Evolutionary conservation across 2,113 vertebrate genomes (phyloP).

Genomic region (Phylloscopus trochiloides): DNA sequence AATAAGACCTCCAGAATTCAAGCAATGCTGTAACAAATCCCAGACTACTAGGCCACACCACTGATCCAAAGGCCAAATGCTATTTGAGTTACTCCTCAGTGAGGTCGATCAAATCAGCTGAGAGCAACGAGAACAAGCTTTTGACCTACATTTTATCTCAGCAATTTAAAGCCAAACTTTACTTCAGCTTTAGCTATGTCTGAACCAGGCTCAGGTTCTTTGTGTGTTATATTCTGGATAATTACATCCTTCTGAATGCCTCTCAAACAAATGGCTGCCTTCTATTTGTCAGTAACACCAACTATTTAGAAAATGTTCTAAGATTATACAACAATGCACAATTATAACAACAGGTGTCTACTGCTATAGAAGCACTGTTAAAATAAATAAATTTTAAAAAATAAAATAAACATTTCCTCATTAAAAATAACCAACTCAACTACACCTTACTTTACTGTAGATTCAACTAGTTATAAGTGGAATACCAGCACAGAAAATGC

Average conservation of each 20-base stretch:
- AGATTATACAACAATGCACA: neutral
- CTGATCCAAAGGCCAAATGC: neutral
- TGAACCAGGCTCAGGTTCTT: neutral
- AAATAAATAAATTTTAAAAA: neutral
- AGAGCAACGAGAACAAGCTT: neutral
- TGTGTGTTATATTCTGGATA: neutral
- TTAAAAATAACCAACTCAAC: neutral
- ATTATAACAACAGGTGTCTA: neutral
- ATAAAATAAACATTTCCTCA: neutral
- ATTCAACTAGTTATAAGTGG: neutral
- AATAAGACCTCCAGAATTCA: neutral
- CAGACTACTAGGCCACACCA: neutral
- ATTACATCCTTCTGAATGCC: neutral
- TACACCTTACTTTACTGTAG: neutral
- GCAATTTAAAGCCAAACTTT: neutral
- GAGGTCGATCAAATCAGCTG: neutral
- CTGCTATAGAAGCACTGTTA: neutral
- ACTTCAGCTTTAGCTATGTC: neutral
- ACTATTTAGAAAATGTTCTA: neutral
- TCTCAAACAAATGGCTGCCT: neutral
- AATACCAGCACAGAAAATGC: neutral
- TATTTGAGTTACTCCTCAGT: neutral
- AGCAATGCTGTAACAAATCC: neutral
- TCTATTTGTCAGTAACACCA: neutral
- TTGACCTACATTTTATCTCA: neutral